Evolutionary conservation across 1,140 invertebrate species (phyloP).

Genomic region (Meloidogyne exigua): DNA sequence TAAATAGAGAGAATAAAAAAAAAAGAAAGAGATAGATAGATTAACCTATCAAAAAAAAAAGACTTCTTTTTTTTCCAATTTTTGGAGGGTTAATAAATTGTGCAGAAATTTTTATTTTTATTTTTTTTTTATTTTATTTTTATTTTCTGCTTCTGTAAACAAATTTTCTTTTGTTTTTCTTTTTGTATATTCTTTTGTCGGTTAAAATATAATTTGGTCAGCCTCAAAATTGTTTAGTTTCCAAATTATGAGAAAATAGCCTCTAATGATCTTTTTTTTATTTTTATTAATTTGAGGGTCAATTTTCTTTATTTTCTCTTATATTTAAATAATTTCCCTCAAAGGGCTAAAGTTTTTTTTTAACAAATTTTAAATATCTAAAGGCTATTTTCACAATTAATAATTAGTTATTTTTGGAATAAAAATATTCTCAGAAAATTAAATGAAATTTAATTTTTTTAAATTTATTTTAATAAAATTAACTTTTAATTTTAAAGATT

Average conservation of each 20-base stretch:
- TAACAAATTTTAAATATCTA: neutral
- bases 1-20: too few relatives aligned
- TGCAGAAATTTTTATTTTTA: neutral
- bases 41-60: neutral
- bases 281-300: neutral
- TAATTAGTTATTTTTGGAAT: neutral
- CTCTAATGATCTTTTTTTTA: neutral
- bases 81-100: neutral
- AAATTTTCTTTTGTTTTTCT: neutral
- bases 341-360: neutral
- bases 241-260: neutral
- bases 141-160: neutral
- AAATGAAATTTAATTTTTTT: too few relatives aligned
- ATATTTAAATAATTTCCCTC: neutral
- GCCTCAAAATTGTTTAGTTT: slow-evolving; percentile 1
- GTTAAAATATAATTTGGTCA: neutral
- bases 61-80: neutral
- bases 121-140: neutral
- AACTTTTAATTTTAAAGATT: too few relatives aligned
- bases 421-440: too few relatives aligned
- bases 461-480: too few relatives aligned
- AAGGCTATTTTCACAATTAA: neutral
- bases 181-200: neutral
- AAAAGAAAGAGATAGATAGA: neutral
- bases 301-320: neutral